Conservation (phyloP, 1,140 invertebrate genomes). For the Drosophila ercepeae region DNA sequence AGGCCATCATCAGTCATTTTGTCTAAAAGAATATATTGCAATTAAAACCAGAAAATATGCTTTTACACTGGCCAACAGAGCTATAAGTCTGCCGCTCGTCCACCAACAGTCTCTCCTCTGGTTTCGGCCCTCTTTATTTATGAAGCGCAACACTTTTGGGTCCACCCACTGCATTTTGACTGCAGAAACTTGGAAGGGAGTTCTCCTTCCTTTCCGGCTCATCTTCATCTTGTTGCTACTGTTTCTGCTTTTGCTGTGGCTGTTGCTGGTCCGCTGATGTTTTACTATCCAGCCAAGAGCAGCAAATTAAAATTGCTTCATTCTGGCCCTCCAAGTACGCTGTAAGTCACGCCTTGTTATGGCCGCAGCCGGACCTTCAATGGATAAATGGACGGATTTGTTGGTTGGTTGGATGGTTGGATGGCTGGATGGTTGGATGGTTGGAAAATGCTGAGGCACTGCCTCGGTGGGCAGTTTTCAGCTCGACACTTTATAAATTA, state of each 20-base stretch:
- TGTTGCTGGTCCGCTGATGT: constrained; percentile 56
- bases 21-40: constrained; percentile 82
- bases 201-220: not conserved
- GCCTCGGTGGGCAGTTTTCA: constrained; percentile 44
- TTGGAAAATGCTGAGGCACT: constrained; percentile 1
- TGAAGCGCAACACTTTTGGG: constrained; percentile 68
- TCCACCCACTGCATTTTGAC: constrained; percentile 64
- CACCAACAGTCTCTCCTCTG: constrained; percentile 8
- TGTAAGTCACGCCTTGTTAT: constrained; percentile 67
- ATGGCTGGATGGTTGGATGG: constrained; percentile 14
- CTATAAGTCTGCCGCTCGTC: constrained; percentile 45
- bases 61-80: constrained; percentile 64
- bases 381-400: constrained; percentile 55
- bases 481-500: constrained; percentile 80
- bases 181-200: constrained; percentile 36
- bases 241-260: not conserved
- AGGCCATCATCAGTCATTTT: constrained; percentile 79
- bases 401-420: constrained; percentile 34
- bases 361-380: constrained; percentile 32
- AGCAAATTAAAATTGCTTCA: constrained; percentile 81
- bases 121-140: constrained; percentile 56
- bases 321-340: constrained; percentile 50
- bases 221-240: constrained; percentile 45
- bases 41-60: constrained; percentile 82
- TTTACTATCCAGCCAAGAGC: constrained; percentile 65